phyloP scores from a whole-genome alignment of 2,797 vertebrate species.

The Emys orbicularis region DNA sequence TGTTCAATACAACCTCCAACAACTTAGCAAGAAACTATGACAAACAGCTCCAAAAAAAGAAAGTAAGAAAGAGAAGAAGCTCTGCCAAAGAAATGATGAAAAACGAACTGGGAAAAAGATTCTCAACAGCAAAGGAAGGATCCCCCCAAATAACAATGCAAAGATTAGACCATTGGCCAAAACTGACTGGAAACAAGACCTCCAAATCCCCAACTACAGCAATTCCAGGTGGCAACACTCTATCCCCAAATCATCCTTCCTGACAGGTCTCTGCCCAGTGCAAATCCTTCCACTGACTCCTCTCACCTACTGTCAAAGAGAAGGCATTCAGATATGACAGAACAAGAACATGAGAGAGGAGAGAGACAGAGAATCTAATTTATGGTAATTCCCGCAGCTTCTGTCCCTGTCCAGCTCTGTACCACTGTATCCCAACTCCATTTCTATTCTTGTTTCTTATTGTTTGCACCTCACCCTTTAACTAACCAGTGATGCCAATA shows the following conservation, averaged over 20 bases:
- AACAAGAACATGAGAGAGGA: neutral
- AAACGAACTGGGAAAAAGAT: constrained; percentile 1
- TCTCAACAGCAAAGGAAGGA: neutral
- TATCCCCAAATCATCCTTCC: neutral
- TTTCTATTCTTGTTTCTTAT: neutral
- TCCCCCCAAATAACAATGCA: constrained; percentile 3
- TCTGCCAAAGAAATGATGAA: neutral
- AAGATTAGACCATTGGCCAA: constrained; percentile 9
- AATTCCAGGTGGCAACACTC: neutral
- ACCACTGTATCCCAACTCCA: neutral
- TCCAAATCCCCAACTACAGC: neutral
- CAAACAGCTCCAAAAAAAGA: neutral
- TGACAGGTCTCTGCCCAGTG: neutral
- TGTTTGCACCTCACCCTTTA: neutral
- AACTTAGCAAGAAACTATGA: neutral
- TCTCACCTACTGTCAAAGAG: neutral
- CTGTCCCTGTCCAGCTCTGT: neutral
- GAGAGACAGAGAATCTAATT: neutral
- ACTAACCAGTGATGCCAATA: neutral
- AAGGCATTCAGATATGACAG: neutral
- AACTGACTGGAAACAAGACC: neutral
- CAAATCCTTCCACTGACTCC: neutral
- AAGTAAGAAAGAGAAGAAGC: neutral
- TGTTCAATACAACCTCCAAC: neutral
- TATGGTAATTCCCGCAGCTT: neutral